Evolutionary conservation across 2,113 vertebrate genomes (phyloP).

Genomic region (Semicossyphus pulcher): DNA sequence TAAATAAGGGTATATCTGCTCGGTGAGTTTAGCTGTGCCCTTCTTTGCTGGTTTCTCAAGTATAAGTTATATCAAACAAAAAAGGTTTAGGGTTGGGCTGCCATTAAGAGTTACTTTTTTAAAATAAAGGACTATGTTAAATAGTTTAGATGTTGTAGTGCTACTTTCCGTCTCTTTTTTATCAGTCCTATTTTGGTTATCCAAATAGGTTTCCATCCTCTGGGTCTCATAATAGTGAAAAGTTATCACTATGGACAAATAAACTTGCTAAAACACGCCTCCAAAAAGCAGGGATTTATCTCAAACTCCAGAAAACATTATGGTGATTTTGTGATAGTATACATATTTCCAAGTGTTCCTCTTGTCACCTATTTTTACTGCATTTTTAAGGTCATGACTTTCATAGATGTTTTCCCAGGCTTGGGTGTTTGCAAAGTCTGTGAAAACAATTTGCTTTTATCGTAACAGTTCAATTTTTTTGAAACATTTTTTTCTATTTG

Average conservation of each 20-base stretch:
- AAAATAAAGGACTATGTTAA: not conserved
- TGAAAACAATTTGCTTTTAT: not conserved
- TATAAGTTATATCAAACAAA: not conserved
- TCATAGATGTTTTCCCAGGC: no score
- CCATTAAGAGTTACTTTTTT: not conserved
- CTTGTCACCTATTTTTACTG: no score
- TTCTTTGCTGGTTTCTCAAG: not conserved
- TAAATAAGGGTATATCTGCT: not conserved
- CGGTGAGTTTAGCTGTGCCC: not conserved
- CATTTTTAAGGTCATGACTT: no score
- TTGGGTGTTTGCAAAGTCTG: no score
- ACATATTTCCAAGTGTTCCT: no score
- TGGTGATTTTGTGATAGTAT: not conserved
- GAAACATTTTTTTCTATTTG: not conserved
- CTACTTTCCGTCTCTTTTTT: not conserved
- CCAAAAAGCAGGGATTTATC: not conserved
- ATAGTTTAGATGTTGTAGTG: not conserved
- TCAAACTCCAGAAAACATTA: not conserved
- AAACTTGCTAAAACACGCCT: slow-evolving; percentile 6
- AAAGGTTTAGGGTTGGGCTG: not conserved
- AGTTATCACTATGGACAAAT: not conserved
- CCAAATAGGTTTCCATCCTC: not conserved
- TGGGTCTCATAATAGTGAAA: not conserved
- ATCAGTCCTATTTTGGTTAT: not conserved
- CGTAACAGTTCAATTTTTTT: not conserved